Evolutionary conservation across 1,140 invertebrate species (phyloP).

Genomic region (Telenomus remus): DNA sequence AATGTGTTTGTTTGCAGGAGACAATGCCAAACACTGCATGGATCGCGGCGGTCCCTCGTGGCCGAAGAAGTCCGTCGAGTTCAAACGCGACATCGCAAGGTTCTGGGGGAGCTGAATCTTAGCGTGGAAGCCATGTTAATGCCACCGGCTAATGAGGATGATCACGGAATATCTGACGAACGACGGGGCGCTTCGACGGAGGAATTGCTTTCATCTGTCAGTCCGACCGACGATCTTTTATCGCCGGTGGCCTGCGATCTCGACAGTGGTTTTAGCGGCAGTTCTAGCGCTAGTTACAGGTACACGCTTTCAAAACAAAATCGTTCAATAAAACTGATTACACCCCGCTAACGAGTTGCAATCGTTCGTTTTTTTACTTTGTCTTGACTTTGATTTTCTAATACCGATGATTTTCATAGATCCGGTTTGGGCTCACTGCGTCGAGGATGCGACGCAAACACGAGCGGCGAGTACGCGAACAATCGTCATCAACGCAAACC

Average conservation of each 20-base stretch:
- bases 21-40: slow-evolving; percentile 68
- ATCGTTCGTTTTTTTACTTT: no score
- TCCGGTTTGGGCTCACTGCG: slow-evolving; percentile 70
- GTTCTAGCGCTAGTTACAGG: slow-evolving; percentile 85
- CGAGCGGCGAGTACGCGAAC: slow-evolving; percentile 54
- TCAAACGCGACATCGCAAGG: slow-evolving; percentile 84
- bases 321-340: background rate
- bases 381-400: no score
- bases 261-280: slow-evolving; percentile 87
- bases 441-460: slow-evolving; percentile 62
- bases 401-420: slow-evolving; percentile 56
- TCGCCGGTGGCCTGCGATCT: slow-evolving; percentile 83
- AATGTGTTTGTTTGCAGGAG: no score
- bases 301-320: slow-evolving; percentile 32
- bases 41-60: slow-evolving; percentile 77
- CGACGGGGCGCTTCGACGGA: slow-evolving; percentile 75
- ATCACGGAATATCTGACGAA: slow-evolving; percentile 62
- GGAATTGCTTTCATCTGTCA: slow-evolving; percentile 78
- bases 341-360: no score
- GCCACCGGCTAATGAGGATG: slow-evolving; percentile 78
- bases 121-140: slow-evolving; percentile 92
- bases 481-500: slow-evolving; percentile 64
- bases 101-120: slow-evolving; percentile 89
- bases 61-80: slow-evolving; percentile 88
- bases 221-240: slow-evolving; percentile 83